Evolutionary conservation across 2,797 vertebrate species (phyloP).

Genomic region (Dryobates pubescens): DNA sequence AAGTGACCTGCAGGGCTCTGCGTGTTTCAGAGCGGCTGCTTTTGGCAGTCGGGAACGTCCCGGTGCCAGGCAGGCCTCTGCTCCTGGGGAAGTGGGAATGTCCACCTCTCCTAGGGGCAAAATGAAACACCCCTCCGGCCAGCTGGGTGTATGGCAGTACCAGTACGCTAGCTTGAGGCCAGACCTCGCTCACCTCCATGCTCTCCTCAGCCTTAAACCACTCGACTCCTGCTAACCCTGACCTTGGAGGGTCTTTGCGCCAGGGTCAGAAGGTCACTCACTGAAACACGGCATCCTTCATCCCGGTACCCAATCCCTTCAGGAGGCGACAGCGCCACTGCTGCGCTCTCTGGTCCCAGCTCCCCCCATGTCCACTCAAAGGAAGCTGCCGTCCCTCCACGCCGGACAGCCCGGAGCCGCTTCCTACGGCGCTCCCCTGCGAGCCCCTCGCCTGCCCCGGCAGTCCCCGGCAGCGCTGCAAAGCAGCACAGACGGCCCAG

Average conservation of each 20-base stretch:
- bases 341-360: not conserved
- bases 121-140: accelerated
- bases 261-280: not conserved
- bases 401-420: not conserved
- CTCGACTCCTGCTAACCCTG: not conserved
- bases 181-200: not conserved
- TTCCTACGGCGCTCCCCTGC: not conserved
- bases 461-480: not conserved
- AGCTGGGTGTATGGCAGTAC: not conserved
- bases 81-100: not conserved
- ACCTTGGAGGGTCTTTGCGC: not conserved
- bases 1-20: not conserved
- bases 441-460: not conserved
- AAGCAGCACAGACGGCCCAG: not conserved
- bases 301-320: not conserved
- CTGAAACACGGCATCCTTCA: not conserved
- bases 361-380: accelerated
- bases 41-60: not conserved
- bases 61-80: not conserved
- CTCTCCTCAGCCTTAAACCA: not conserved
- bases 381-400: not conserved
- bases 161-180: not conserved
- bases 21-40: not conserved
- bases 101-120: accelerated
- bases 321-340: not conserved